Evolutionary conservation across 2,113 vertebrate genomes (phyloP), one percentile per base, ranked within the genome.

Genomic region (Danionella cerebrum): DNA sequence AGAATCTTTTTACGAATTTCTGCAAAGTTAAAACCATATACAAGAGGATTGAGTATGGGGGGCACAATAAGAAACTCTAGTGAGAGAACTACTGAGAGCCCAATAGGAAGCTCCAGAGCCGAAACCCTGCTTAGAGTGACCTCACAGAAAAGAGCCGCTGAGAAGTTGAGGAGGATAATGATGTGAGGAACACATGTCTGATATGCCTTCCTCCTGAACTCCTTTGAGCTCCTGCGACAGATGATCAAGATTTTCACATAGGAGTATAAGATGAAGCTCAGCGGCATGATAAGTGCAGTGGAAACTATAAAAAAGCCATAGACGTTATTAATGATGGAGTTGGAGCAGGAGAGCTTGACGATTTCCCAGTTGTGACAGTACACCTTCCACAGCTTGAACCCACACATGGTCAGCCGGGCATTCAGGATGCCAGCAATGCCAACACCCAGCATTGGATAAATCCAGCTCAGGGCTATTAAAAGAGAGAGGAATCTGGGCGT

Each of bases 281-380:
- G 73, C 72, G 41, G 78, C 10, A 19, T 55, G 52, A 75, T 42
- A 14, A 58, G 2, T 12, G 14, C 53, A 19, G 19, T 12, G 8
- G 72, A 69, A 9, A 77, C 63, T 4, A 48, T 11, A 18, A 47
- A 22, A 69, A 50, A 53, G 1, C 41, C 54, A 54, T 62, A 1
- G 39, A 21, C 7, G 35, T 68, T 6, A 1, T 7, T 31, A 22
- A 3, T 0, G 1, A 44, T 22, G 5, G 8, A 13, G 19, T 36
- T 41, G 24, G 78, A 71, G 67, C 87, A 83, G 67, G 65, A 24
- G 6, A 90, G 71, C 19, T 84, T 78, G 33, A 62, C 74, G 79
- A 87, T 25, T 68, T 79, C 10, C 85, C 84, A 73, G 80, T 75
- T 87, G 0, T 74, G 78, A 58, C 87, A 89, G 38, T 85, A 89